Evolutionary conservation across 92 coral and sea anemone species (phyloP), one percentile per base, ranked within the genome.

Genomic region (Phymanthus crucifer): DNA sequence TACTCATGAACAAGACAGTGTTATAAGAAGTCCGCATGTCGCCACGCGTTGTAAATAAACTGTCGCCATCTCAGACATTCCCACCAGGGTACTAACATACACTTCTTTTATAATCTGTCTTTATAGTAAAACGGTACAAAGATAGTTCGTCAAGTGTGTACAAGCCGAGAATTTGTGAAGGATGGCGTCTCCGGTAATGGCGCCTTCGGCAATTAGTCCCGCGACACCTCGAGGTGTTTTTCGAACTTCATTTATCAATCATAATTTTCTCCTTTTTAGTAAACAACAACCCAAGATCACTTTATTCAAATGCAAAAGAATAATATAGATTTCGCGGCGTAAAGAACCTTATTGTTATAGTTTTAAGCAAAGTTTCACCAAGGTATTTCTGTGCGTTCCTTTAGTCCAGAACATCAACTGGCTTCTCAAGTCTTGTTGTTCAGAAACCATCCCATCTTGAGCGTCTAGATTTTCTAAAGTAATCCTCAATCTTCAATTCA

Each of bases 151-250:
- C 50, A 75, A 47, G 38, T 74, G 79, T 75, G 70, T 50, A 47
- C 58, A 27, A 37, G 69, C 32, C 26, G 40, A 14, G 34, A 34
- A 75, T 29, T 14, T 35, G 40, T 64, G 81, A n/a, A 77, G 32
- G 65, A 34, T 13, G 48, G 21, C 11, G 81, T 77, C 81, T 21
- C 81, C 81, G 81, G 81, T 77, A 18, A 31, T 77, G 81, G 81
- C 81, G 81, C 81, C 81, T 77, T 24, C 4, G 58, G 56, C 40
- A 32, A 64, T 77, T 77, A 77, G 58, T 7, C 54, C 65, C 54
- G 7, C 81, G n/a, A n/a, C n/a, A 77, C 81, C 81, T 77, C 31
- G 36, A 77, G 72, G 81, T 77, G 81, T 77, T 65, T 37, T 61
- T 61, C 12, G 71, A 14, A 77, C 81, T 52, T 77, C 40, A 77